Base-by-base conservation (phyloP, 2,888 invertebrate genomes). In the Agrochola lychnidis region DNA sequence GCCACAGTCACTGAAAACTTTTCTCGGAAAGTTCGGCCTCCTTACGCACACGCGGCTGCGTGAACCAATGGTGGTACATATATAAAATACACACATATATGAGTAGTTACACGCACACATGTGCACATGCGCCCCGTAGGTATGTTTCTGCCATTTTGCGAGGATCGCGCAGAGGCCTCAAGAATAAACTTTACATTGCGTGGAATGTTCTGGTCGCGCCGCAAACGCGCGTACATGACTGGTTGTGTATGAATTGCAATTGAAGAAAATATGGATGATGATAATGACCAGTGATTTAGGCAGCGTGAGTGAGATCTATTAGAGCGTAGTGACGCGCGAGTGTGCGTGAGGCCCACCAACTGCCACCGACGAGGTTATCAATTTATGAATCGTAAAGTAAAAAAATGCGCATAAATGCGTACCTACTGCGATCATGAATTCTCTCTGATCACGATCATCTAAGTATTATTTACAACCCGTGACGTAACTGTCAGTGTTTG, bases 301-400 rank as follows among this genome's bases (percentile, higher is more conserved):
- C 83, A 71, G 88, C 90, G 90, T 88, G 90, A 78, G 89, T 88
- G 78, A 84, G 80, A 86, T 87, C 83, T 90, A 87, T 86, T 87
- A 88, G 85, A 86, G 82, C 87, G 82, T 78, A 71, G 66, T 77
- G 70, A 53, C n/a, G 40, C 36, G 87, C 66, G 88, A 78, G 88
- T 83, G 87, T 87, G 87, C 63, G 87, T 82, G 84, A 85, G 87
- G 88, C 86, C 89, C 86, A 88, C 87, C 89, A 87, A 89, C 87
- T 89, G 87, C 92, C 94, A 93, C 92, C 92, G 92, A 92, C 93
- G 93, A 94, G 94, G 94, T 95, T 95, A 95, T 94, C 94, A 94
- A 94, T 94, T 93, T 94, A 93, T 93, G 93, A 94, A 93, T 93
- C 92, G 93, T 93, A 91, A 91, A 92, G 91, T 89, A 92, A 92